Percentiles rank a stretch among this genome's conserved stretches.
Conservation (phyloP, 2,797 vertebrate genomes). For the Fundulus diaphanus region DNA sequence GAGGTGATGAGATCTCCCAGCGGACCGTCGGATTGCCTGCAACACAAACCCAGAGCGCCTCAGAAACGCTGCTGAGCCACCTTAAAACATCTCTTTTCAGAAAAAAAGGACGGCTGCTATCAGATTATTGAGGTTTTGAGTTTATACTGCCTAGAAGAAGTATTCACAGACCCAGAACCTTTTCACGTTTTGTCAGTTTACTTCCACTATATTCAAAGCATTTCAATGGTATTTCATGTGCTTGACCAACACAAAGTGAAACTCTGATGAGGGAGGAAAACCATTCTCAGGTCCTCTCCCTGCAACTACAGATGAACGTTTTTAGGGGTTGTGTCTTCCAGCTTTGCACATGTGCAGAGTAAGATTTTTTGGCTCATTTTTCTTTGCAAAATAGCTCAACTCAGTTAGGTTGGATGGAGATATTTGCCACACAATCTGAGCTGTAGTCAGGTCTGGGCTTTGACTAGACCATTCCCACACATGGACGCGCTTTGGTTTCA, state of each 20-base stretch:
- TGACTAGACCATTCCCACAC: background rate
- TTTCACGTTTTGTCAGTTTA: background rate
- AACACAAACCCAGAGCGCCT: conserved; percentile 28
- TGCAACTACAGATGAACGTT: too few relatives aligned
- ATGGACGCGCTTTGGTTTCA: too few relatives aligned
- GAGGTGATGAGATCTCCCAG: conserved; percentile 94
- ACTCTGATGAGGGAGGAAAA: background rate
- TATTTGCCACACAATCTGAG: too few relatives aligned
- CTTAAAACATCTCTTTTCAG: background rate
- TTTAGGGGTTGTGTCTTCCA: background rate
- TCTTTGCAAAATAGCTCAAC: background rate
- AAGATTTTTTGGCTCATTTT: background rate
- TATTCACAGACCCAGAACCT: background rate
- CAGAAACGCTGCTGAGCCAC: background rate
- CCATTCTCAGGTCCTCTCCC: too few relatives aligned
- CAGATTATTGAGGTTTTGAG: background rate
- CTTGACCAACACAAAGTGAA: background rate
- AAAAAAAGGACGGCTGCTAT: background rate
- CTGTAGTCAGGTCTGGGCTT: background rate
- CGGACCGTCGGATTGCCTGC: conserved; percentile 92
- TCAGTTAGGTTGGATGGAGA: background rate
- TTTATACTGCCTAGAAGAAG: background rate
- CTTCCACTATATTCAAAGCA: background rate
- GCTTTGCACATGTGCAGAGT: background rate
- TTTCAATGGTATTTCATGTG: background rate